Conservation (phyloP, 2,113 vertebrate species). For the Poicephalus meyeri region DNA sequence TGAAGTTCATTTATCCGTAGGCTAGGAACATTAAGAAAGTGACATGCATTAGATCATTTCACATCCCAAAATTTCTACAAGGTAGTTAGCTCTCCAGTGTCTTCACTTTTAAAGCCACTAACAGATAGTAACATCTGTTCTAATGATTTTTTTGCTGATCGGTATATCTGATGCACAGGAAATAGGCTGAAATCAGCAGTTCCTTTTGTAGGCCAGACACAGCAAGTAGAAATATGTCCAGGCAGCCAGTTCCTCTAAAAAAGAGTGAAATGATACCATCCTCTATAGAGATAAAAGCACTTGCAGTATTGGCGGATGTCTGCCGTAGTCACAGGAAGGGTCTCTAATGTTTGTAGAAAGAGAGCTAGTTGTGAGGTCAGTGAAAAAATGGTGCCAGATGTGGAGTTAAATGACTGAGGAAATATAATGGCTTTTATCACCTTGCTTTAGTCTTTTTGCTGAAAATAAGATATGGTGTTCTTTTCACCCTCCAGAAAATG, state of each 20-base stretch:
- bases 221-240: neutral
- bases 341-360: neutral
- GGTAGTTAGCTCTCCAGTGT: neutral
- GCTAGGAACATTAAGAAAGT: neutral
- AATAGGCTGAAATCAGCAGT: neutral
- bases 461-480: neutral
- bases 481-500: neutral
- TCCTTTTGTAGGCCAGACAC: neutral
- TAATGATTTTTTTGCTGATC: neutral
- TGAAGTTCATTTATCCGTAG: neutral
- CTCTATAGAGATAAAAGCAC: neutral
- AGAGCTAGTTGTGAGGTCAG: neutral
- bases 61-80: neutral
- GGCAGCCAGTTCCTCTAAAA: neutral
- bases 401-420: conserved; percentile 12
- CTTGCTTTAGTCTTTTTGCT: conserved; percentile 7
- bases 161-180: neutral
- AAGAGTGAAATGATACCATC: neutral
- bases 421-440: neutral
- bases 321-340: neutral
- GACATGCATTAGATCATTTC: neutral
- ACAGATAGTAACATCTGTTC: neutral
- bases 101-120: neutral
- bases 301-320: neutral
- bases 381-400: neutral